Evolutionary conservation across 2,888 invertebrate species (phyloP).

Genomic region (Encarsia formosa): DNA sequence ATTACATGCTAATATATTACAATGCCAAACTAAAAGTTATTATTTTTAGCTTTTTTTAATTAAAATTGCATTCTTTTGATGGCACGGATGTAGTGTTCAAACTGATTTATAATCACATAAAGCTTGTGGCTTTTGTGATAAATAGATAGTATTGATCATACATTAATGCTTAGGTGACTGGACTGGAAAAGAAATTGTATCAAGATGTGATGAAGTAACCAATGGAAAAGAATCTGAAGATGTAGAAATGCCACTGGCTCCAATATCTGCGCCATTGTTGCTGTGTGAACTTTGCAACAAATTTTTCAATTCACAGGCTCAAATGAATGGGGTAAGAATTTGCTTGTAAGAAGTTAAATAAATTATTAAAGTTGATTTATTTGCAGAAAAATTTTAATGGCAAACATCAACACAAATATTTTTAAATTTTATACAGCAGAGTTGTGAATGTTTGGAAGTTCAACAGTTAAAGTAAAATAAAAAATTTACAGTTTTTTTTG

Average conservation of each 20-base stretch:
- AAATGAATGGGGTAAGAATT: slow-evolving; percentile 44
- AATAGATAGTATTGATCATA: slow-evolving; percentile 54
- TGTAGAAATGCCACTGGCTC: not conserved
- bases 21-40: too few relatives aligned
- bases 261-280: slow-evolving; percentile 28
- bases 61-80: slow-evolving; percentile 29
- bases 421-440: too few relatives aligned
- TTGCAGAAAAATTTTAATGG: too few relatives aligned
- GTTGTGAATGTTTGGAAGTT: too few relatives aligned
- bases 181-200: slow-evolving; percentile 26
- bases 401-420: too few relatives aligned
- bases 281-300: slow-evolving; percentile 46
- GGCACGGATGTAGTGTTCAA: slow-evolving; percentile 52
- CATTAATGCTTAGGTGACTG: slow-evolving; percentile 51
- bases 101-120: slow-evolving; percentile 51
- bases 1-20: too few relatives aligned
- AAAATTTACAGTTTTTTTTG: too few relatives aligned
- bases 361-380: too few relatives aligned
- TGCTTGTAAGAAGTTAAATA: too few relatives aligned
- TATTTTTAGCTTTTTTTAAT: too few relatives aligned
- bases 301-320: slow-evolving; percentile 46
- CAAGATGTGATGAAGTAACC: slow-evolving; percentile 3
- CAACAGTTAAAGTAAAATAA: too few relatives aligned
- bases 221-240: not conserved
- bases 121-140: slow-evolving; percentile 48